phyloP scores from a whole-genome alignment of 2,113 vertebrate genomes.

The Galeopterus variegatus region DNA sequence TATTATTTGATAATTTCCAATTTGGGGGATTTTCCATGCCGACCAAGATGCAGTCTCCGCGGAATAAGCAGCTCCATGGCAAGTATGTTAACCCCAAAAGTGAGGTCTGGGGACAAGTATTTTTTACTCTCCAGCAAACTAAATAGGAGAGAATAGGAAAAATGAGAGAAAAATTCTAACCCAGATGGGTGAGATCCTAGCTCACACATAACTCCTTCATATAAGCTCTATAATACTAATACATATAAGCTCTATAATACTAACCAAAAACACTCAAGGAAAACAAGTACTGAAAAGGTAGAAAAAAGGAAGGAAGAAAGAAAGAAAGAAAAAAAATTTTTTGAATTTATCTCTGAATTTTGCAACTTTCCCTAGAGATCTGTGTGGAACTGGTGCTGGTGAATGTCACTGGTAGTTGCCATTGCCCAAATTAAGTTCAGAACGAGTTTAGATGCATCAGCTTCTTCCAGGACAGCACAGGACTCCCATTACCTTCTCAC shows the following conservation, averaged over 20 bases:
- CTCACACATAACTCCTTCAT: not conserved
- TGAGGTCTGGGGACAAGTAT: not conserved
- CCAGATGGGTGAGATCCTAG: not conserved
- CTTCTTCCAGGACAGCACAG: not conserved
- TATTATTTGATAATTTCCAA: not conserved
- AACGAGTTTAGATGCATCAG: not conserved
- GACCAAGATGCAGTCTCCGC: not conserved
- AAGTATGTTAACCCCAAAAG: not conserved
- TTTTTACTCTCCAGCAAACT: constrained; percentile 8
- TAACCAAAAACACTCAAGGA: not conserved
- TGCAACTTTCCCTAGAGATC: not conserved
- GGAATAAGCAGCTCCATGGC: not conserved
- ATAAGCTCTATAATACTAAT: not conserved
- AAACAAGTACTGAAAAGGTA: not conserved
- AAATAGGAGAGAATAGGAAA: not conserved
- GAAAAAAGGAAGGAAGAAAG: not conserved
- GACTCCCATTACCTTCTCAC: not conserved
- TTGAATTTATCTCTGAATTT: not conserved
- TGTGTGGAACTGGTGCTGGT: not conserved
- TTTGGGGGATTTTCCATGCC: not conserved
- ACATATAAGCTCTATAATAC: not conserved
- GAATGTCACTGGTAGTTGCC: not conserved
- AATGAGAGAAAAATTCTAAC: not conserved
- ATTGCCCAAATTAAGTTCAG: not conserved
- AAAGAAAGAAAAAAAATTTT: not conserved